Evolutionary conservation across 2,888 invertebrate species (phyloP).

Genomic region (Abrostola tripartita): DNA sequence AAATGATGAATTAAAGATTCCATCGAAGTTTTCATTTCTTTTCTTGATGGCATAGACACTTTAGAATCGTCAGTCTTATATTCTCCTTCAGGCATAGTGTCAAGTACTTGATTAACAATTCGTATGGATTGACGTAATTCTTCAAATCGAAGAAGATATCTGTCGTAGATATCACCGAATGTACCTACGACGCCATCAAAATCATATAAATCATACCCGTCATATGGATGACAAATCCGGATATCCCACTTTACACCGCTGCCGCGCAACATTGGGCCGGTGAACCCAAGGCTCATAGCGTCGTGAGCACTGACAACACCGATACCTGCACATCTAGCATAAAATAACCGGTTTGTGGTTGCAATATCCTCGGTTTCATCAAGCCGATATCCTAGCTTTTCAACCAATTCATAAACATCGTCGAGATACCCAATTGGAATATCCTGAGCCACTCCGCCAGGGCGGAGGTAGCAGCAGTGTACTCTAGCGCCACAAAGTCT

Average conservation of each 20-base stretch:
- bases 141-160: slow-evolving; percentile 90
- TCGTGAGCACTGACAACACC: slow-evolving; percentile 92
- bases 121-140: slow-evolving; percentile 93
- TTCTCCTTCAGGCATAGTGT: slow-evolving; percentile 94
- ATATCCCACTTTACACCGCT: slow-evolving; percentile 97
- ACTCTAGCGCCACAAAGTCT: slow-evolving; percentile 94
- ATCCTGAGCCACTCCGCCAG: slow-evolving; percentile 92
- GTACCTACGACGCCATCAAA: slow-evolving; percentile 95
- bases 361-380: slow-evolving; percentile 95
- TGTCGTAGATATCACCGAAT: slow-evolving; percentile 95
- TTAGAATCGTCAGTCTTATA: slow-evolving; percentile 94
- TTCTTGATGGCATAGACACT: slow-evolving; percentile 91
- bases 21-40: slow-evolving; percentile 96
- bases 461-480: slow-evolving; percentile 94
- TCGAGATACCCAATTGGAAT: slow-evolving; percentile 91
- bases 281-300: slow-evolving; percentile 92
- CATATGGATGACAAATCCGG: slow-evolving; percentile 94
- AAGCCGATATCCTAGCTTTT: slow-evolving; percentile 91
- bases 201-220: slow-evolving; percentile 93
- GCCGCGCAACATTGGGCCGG: slow-evolving; percentile 92
- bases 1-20: slow-evolving; percentile 97
- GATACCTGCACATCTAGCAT: slow-evolving; percentile 91
- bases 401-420: slow-evolving; percentile 92
- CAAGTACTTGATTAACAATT: slow-evolving; percentile 94
- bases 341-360: slow-evolving; percentile 91